Evolutionary conservation across 2,113 vertebrate species (phyloP), one percentile per base, ranked within the genome.

Genomic region (Dicaeum eximium): DNA sequence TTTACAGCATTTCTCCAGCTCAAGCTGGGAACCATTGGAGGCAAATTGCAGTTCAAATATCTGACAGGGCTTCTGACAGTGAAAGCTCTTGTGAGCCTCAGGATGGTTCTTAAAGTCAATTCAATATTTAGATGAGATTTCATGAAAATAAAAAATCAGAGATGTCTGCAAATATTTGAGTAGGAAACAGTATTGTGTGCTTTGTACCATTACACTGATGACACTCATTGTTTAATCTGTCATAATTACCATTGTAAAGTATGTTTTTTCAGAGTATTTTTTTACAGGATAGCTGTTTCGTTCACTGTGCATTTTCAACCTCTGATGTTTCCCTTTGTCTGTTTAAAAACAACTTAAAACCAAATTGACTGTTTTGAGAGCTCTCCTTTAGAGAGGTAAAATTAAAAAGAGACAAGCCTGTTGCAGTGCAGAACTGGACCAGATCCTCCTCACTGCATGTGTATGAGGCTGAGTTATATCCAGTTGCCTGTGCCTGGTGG

Each of bases 81-180:
- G 4, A 86, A 96, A 82, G 56, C 75, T 86, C 69, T 93, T 92
- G 53, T 80, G 24, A 94, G 54, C 53, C 23, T 86, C 50, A n/a
- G 80, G 40, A 75, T 94, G 78, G 71, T 94, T 95, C 80, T 92
- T 92, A 31, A 94, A 95, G 80, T 78, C 62, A 88, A 86, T 90
- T 88, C 80, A 96, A 81, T 35, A 90, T 87, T 88, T 91, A 83
- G 64, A 91, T 62, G 78, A 86, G 78, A 73, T 93, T 96, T 92
- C 88, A 88, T 94, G 91, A 92, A 86, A 95, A 91, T 87, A 79
- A 91, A 95, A 92, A 93, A 84, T 40, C 35, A 14, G 75, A 90
- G 30, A 84, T 69, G 58, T 90, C 91, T 94, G 80, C 93, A 96
- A 95, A 97, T 97, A 96, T 96, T 96, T 96, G 89, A 91, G 47